Percentiles rank a stretch among this genome's conserved stretches.
These are phyloP conservation scores for Acanthis flammea DNA, from an alignment of 2,797 vertebrate species.

Conservation along the genomic window DNA sequence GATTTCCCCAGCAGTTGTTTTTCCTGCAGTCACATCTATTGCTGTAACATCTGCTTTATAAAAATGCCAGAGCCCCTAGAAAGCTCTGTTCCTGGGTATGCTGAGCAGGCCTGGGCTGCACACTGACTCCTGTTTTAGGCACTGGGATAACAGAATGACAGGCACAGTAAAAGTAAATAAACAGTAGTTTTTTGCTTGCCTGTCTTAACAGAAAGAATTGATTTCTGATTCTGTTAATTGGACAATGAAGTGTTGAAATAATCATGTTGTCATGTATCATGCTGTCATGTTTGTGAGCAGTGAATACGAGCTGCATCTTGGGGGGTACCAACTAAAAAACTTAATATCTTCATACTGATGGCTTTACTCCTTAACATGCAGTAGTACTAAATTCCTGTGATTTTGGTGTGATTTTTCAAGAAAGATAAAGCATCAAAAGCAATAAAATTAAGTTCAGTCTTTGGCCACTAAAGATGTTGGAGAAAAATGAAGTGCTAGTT, in stretches of 20 bases:
- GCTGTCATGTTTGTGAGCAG: not conserved
- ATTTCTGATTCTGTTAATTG: constrained; percentile 34
- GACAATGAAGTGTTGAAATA: not conserved
- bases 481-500: not conserved
- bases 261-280: not conserved
- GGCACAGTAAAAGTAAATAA: not conserved
- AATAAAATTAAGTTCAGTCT: not conserved
- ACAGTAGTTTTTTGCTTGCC: not conserved
- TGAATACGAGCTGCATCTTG: not conserved
- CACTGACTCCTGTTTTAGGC: not conserved
- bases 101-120: not conserved
- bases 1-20: not conserved
- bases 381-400: not conserved
- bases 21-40: not conserved
- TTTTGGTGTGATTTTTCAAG: not conserved
- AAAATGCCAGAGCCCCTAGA: not conserved
- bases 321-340: not conserved
- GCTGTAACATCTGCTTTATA: constrained; percentile 6
- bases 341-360: not conserved
- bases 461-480: not conserved
- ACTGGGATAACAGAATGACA: not conserved
- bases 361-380: not conserved
- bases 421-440: not conserved
- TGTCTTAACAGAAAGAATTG: not conserved
- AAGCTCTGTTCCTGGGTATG: not conserved